Evolutionary conservation across 2,113 vertebrate species (phyloP).

Genomic region (Tupaia tana): DNA sequence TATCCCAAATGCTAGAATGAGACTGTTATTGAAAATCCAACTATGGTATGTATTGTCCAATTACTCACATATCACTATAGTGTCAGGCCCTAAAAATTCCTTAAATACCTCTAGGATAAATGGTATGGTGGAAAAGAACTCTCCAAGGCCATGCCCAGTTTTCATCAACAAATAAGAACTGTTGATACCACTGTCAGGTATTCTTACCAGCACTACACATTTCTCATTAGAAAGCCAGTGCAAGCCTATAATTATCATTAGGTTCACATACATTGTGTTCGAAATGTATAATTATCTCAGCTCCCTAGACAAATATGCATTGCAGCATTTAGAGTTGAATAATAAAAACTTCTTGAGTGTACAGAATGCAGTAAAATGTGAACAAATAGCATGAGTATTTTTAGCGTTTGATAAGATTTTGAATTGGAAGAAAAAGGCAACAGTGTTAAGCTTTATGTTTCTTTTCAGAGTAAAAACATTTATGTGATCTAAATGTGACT

Average conservation of each 20-base stretch:
- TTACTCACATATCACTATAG: not conserved
- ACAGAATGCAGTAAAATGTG: slow-evolving; percentile 34
- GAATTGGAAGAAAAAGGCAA: slow-evolving; percentile 16
- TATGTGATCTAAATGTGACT: not conserved
- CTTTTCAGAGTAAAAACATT: not conserved
- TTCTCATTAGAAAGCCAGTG: slow-evolving; percentile 36
- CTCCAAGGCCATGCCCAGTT: not conserved
- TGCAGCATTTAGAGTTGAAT: slow-evolving; percentile 40
- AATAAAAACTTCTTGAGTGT: slow-evolving; percentile 56
- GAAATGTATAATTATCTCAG: slow-evolving; percentile 76
- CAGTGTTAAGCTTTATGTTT: not conserved
- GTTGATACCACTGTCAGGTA: slow-evolving; percentile 33
- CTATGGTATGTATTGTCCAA: not conserved
- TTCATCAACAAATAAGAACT: slow-evolving; percentile 48
- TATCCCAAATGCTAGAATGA: slow-evolving; percentile 8
- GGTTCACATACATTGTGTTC: slow-evolving; percentile 65
- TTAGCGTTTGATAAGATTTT: slow-evolving; percentile 56
- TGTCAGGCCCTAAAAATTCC: not conserved
- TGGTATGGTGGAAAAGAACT: not conserved
- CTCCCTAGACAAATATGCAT: slow-evolving; percentile 26
- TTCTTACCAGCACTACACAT: not conserved
- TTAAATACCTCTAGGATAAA: slow-evolving; percentile 28
- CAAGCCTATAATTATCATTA: slow-evolving; percentile 74
- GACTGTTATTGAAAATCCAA: not conserved
- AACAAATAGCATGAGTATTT: slow-evolving; percentile 24